Conservation (phyloP, 2,888 invertebrate genomes). For the Tenthredo distinguenda region DNA sequence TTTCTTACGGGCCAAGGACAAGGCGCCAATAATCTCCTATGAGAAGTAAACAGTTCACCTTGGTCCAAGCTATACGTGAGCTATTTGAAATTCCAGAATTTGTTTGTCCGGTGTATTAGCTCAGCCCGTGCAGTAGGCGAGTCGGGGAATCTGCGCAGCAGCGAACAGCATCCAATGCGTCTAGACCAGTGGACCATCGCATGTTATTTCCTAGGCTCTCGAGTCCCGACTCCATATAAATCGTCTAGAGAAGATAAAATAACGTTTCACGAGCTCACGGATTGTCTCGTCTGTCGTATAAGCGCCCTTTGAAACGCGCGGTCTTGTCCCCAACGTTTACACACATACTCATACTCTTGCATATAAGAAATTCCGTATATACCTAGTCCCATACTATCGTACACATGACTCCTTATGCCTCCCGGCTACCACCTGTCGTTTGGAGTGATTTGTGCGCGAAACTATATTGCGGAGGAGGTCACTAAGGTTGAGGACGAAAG, state of each 20-base stretch:
- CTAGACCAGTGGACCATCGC: slow-evolving; percentile 17
- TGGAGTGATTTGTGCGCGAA: slow-evolving; percentile 61
- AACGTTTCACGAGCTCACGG: slow-evolving; percentile 43
- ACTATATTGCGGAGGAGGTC: slow-evolving; percentile 54
- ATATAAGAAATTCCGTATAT: not conserved
- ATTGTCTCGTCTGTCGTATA: slow-evolving; percentile 48
- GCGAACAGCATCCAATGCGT: not conserved
- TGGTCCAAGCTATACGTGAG: not conserved
- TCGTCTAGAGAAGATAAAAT: slow-evolving; percentile 61
- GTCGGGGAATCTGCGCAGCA: slow-evolving; percentile 15
- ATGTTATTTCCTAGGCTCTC: slow-evolving; percentile 8
- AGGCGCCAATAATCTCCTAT: slow-evolving; percentile 12
- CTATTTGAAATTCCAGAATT: slow-evolving; percentile 32
- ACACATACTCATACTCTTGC: not conserved
- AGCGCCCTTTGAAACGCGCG: slow-evolving; percentile 32
- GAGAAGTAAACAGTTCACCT: slow-evolving; percentile 14
- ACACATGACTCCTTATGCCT: slow-evolving; percentile 23
- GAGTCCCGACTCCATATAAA: slow-evolving; percentile 61
- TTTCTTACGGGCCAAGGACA: slow-evolving; percentile 34
- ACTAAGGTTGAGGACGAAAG: slow-evolving; percentile 21
- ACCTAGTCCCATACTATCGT: not conserved
- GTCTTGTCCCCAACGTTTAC: slow-evolving; percentile 27
- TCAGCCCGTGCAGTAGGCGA: not conserved
- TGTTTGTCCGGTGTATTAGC: slow-evolving; percentile 8
- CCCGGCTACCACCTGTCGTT: slow-evolving; percentile 45